phyloP scores from a whole-genome alignment of 2,113 vertebrate genomes.

The Tyrannus savana region DNA sequence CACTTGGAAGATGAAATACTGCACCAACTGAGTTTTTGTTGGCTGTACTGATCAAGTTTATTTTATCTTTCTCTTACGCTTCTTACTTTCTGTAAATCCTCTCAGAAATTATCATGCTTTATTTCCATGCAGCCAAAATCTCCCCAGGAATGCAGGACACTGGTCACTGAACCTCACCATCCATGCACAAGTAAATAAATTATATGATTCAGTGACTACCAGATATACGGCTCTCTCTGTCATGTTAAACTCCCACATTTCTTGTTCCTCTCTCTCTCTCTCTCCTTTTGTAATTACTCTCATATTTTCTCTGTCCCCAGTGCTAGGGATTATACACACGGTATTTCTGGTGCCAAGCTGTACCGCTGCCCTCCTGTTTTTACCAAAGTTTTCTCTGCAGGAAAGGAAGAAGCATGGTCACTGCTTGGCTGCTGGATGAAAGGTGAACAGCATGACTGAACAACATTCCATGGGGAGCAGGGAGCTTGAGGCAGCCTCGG shows the following conservation, averaged over 20 bases:
- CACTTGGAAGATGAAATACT: not conserved
- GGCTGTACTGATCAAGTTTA: not conserved
- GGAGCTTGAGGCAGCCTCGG: not conserved
- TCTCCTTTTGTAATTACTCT: not conserved
- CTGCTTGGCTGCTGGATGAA: not conserved
- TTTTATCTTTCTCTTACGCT: not conserved
- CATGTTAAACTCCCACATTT: not conserved
- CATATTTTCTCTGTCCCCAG: not conserved
- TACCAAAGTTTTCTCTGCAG: not conserved
- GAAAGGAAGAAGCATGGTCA: not conserved
- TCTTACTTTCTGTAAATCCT: not conserved
- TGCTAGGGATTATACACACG: not conserved
- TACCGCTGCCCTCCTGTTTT: not conserved
- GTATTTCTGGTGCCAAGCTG: not conserved
- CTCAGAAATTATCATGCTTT: not conserved
- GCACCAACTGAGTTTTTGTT: not conserved
- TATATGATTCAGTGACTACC: not conserved
- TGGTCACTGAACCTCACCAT: not conserved
- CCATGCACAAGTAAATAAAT: not conserved
- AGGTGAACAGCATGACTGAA: not conserved
- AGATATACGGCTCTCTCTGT: not conserved
- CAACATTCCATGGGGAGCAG: accelerated
- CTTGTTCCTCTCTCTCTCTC: not conserved
- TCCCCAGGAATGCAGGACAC: not conserved
- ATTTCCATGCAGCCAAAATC: not conserved